Conservation (phyloP, 1,140 invertebrate species). For the Macrobrachium rosenbergii region DNA sequence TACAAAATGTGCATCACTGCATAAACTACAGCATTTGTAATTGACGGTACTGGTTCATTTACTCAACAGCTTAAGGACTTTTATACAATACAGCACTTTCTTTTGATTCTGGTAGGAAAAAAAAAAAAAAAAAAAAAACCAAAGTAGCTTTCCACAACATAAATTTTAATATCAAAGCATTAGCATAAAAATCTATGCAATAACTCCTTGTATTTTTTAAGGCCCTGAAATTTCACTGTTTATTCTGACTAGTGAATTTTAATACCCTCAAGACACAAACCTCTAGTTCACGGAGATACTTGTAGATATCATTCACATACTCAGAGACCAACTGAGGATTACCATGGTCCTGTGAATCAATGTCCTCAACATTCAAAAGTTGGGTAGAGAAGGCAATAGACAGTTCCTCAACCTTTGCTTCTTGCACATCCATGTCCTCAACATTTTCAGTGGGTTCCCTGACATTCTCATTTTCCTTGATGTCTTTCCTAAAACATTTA, state of each 20-base stretch:
- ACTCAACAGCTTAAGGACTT: too few relatives aligned
- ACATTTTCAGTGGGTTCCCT: constrained; percentile 1
- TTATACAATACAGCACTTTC: too few relatives aligned
- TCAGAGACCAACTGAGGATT: constrained; percentile 84
- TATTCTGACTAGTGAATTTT: constrained; percentile 20
- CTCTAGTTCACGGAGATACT: constrained; percentile 82
- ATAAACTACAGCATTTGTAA: too few relatives aligned
- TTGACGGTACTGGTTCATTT: too few relatives aligned
- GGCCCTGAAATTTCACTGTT: background rate
- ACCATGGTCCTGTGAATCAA: constrained; percentile 81
- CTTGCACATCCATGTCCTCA: constrained; percentile 49
- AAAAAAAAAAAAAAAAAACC: too few relatives aligned
- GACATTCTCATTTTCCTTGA: background rate
- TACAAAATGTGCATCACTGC: too few relatives aligned
- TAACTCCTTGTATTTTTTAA: too few relatives aligned
- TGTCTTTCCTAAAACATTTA: background rate
- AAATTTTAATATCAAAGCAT: too few relatives aligned
- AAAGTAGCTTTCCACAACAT: too few relatives aligned
- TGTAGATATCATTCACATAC: constrained; percentile 89
- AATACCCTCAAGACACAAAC: constrained; percentile 47
- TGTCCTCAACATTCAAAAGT: constrained; percentile 73
- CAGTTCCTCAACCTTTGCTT: constrained; percentile 56
- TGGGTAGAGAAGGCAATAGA: constrained; percentile 64
- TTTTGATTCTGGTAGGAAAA: too few relatives aligned
- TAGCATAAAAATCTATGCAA: too few relatives aligned